Evolutionary conservation across 2,888 invertebrate genomes (phyloP).

Genomic region (Yponomeuta malinellus): DNA sequence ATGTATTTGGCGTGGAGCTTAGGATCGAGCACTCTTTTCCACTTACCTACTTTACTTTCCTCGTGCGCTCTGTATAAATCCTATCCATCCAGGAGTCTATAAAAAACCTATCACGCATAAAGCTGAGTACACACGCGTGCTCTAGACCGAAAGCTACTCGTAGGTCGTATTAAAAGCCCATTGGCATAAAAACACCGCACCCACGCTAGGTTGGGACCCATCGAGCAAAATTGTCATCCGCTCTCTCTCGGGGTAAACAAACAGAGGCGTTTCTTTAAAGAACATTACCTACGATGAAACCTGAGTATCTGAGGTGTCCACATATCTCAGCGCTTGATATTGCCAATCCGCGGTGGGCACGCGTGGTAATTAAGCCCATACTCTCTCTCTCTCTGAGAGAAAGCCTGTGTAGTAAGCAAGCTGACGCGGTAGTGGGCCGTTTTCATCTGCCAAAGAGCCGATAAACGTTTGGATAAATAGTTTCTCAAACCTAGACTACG

Average conservation of each 20-base stretch:
- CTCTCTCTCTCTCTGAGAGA: no score
- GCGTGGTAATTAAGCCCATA: no score
- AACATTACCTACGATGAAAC: slow-evolving; percentile 30
- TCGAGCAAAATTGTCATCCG: slow-evolving; percentile 40
- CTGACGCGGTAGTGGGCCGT: no score
- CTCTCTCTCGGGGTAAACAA: slow-evolving; percentile 56
- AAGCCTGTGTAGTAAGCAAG: no score
- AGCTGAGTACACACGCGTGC: neutral
- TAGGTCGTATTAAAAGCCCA: slow-evolving; percentile 57
- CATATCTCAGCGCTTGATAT: no score
- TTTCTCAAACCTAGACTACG: no score
- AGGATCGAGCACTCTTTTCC: no score
- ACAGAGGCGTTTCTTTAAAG: slow-evolving; percentile 39
- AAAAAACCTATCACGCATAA: slow-evolving; percentile 10
- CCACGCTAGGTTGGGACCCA: slow-evolving; percentile 67
- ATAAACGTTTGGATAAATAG: no score
- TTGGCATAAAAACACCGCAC: slow-evolving; percentile 54
- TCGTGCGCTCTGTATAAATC: neutral
- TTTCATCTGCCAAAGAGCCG: no score
- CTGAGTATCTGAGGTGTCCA: no score
- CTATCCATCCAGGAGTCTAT: neutral
- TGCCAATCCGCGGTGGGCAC: no score
- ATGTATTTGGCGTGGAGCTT: no score
- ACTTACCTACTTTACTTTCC: neutral
- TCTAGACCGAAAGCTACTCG: slow-evolving; percentile 4